Conservation (phyloP, 2,113 vertebrate genomes). For the Petrocephalus microphthalmus region DNA sequence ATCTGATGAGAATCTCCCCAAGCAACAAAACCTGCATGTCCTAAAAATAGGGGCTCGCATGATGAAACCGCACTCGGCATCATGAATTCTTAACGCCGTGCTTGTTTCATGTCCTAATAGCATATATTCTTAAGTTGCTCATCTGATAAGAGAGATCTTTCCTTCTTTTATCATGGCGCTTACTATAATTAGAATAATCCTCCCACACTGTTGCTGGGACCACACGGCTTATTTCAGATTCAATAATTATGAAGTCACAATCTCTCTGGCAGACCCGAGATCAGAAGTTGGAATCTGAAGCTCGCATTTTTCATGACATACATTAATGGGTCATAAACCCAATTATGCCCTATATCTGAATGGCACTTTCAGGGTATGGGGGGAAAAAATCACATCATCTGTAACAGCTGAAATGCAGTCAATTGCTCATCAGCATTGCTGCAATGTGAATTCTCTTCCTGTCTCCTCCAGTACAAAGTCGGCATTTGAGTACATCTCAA, state of each 20-base stretch:
- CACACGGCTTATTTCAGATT: background rate
- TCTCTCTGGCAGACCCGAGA: background rate
- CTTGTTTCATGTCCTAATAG: background rate
- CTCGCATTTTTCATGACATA: background rate
- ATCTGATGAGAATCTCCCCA: background rate
- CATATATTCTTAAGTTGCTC: constrained; percentile 2
- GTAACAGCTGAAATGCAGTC: background rate
- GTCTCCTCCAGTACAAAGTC: background rate
- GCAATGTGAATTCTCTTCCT: background rate
- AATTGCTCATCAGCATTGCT: background rate
- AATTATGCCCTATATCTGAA: background rate
- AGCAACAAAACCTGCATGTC: background rate
- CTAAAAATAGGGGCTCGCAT: constrained; percentile 12
- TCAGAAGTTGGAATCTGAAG: background rate
- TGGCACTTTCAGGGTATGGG: background rate
- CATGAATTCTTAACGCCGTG: constrained; percentile 14
- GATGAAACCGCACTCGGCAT: background rate
- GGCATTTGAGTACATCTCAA: background rate
- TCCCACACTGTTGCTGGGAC: constrained; percentile 1
- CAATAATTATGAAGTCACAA: background rate
- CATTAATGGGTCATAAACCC: background rate
- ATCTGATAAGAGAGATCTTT: constrained; percentile 1
- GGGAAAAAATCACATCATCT: background rate
- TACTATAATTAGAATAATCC: constrained; percentile 11
- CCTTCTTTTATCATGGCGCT: background rate